Conservation (phyloP, 2,113 vertebrate genomes). For the Syngnathoides biaculeatus region DNA sequence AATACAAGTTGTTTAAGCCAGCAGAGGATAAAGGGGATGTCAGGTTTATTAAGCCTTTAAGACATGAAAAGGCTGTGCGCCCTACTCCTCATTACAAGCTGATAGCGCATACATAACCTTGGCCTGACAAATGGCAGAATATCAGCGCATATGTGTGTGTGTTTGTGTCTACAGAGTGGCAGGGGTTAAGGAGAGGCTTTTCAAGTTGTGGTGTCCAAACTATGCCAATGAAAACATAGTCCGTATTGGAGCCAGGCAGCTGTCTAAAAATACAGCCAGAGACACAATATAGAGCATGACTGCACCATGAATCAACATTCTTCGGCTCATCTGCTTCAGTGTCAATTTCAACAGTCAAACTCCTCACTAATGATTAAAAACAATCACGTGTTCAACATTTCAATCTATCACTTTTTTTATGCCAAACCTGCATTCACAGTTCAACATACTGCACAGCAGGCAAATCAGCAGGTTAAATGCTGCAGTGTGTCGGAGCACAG, state of each 20-base stretch:
- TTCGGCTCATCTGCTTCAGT: conserved; percentile 36
- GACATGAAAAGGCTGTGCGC: conserved; percentile 67
- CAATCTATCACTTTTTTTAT: not conserved
- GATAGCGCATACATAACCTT: conserved; percentile 59
- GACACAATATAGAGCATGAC: conserved; percentile 69
- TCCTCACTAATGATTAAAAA: conserved; percentile 9
- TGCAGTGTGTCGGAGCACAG: not conserved
- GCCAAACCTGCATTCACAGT: not conserved
- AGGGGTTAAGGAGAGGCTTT: conserved; percentile 67
- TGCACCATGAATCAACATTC: conserved; percentile 42
- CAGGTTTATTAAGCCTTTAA: conserved; percentile 64
- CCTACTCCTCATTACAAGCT: conserved; percentile 65
- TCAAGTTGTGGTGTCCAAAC: conserved; percentile 66
- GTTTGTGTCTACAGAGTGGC: conserved; percentile 28
- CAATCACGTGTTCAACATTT: not conserved
- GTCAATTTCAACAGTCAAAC: conserved; percentile 14
- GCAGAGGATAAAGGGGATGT: conserved; percentile 39
- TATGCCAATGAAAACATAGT: conserved; percentile 73
- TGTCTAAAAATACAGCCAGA: conserved; percentile 69
- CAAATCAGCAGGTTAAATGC: not conserved
- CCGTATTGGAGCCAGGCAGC: conserved; percentile 60
- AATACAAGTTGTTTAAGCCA: conserved; percentile 18
- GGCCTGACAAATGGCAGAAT: conserved; percentile 61
- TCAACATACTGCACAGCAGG: not conserved
- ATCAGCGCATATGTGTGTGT: conserved; percentile 25